These are phyloP conservation scores for Eupeodes corollae DNA, from an alignment of 1,140 invertebrate species.

Conservation along the genomic window DNA sequence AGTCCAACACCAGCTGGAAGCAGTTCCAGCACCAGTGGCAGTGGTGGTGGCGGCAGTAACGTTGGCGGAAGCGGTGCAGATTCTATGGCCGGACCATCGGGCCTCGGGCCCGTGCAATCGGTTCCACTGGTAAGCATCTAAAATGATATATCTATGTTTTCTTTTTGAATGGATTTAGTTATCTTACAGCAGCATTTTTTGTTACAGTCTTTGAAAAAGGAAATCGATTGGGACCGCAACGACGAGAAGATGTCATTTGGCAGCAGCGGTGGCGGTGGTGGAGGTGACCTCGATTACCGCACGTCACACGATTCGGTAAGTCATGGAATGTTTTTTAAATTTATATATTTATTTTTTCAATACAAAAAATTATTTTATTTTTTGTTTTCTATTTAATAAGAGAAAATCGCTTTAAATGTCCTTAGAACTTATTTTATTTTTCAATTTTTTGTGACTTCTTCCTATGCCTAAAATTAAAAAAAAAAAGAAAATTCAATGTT, in stretches of 20 bases:
- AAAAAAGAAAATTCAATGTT: too few relatives aligned
- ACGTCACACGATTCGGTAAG: constrained; percentile 72
- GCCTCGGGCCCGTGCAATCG: constrained; percentile 71
- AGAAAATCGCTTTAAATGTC: too few relatives aligned
- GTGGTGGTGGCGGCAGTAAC: constrained; percentile 1
- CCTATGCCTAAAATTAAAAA: too few relatives aligned
- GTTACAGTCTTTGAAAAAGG: constrained; percentile 74
- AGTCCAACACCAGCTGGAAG: too few relatives aligned
- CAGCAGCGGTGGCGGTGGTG: constrained; percentile 52
- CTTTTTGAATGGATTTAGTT: background rate
- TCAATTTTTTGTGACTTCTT: too few relatives aligned
- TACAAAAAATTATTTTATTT: background rate
- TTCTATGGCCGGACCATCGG: constrained; percentile 61
- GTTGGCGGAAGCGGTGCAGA: constrained; percentile 20
- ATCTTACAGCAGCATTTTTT: constrained; percentile 4
- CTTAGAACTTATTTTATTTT: too few relatives aligned
- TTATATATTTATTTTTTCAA: constrained; percentile 25
- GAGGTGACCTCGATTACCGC: constrained; percentile 65
- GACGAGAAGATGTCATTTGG: constrained; percentile 59
- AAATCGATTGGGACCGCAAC: constrained; percentile 68
- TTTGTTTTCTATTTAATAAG: constrained; percentile 2
- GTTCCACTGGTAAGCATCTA: constrained; percentile 62
- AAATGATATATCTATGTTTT: background rate
- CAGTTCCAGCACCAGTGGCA: background rate
- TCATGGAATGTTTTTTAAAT: constrained; percentile 22